Evolutionary conservation across 1,140 invertebrate genomes (phyloP).

Genomic region (Drosophila eugracilis): DNA sequence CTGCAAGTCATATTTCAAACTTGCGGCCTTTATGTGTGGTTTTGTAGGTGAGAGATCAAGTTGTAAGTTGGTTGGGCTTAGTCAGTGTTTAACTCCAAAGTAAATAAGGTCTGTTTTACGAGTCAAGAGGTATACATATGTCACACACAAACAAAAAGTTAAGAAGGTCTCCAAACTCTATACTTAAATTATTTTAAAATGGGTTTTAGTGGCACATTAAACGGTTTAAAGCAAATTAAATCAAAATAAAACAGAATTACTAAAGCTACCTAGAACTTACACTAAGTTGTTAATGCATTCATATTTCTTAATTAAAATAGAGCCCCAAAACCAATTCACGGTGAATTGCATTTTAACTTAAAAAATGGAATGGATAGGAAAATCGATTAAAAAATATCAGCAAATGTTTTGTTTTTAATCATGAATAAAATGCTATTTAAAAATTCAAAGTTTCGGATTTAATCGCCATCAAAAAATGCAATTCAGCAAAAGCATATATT

Average conservation of each 20-base stretch:
- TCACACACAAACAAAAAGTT: too few relatives aligned
- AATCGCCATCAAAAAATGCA: conserved; percentile 66
- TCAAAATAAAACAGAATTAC: too few relatives aligned
- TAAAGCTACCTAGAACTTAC: too few relatives aligned
- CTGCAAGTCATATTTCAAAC: conserved; percentile 66
- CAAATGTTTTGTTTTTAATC: conserved; percentile 6
- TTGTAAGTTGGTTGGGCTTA: conserved; percentile 16
- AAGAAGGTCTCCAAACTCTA: too few relatives aligned
- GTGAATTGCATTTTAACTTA: too few relatives aligned
- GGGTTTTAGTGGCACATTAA: too few relatives aligned
- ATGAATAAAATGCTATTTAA: conserved; percentile 13
- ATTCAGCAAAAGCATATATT: conserved; percentile 52
- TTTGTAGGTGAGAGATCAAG: conserved; percentile 7
- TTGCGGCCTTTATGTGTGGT: conserved; percentile 19
- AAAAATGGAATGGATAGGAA: background rate
- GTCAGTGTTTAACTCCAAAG: background rate
- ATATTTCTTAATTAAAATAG: background rate
- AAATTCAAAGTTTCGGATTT: conserved; percentile 30
- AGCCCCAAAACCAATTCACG: too few relatives aligned
- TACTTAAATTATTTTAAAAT: too few relatives aligned
- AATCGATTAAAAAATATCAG: background rate
- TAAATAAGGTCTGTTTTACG: conserved; percentile 10
- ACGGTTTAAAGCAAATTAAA: too few relatives aligned
- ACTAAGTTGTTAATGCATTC: background rate
- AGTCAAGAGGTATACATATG: background rate